phyloP scores from a whole-genome alignment of 2,113 vertebrate genomes.

The Tenebrosternarchus preto region DNA sequence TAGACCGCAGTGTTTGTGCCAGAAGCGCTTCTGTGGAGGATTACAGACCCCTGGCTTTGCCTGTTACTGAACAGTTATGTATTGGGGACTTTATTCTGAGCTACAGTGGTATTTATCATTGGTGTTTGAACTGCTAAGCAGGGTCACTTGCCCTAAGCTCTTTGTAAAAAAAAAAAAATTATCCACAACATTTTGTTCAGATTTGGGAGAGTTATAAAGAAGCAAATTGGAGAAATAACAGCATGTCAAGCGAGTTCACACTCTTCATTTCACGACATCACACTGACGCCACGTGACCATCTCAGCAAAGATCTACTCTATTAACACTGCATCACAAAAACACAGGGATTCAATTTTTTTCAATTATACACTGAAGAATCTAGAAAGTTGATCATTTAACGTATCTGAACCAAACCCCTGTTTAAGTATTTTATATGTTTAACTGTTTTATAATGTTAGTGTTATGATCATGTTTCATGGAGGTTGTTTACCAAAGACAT shows the following conservation, averaged over 20 bases:
- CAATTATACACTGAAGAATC: slow-evolving; percentile 1
- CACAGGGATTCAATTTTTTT: neutral
- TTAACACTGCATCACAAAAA: neutral
- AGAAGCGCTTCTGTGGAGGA: slow-evolving; percentile 12
- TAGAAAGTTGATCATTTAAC: neutral
- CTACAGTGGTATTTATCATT: slow-evolving; percentile 5
- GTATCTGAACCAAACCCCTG: too few species aligned
- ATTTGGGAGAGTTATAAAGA: neutral
- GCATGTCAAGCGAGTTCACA: slow-evolving; percentile 1
- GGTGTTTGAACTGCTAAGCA: neutral
- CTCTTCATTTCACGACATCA: slow-evolving; percentile 13
- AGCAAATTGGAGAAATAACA: slow-evolving; percentile 22
- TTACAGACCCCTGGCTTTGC: neutral
- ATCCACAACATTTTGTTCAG: neutral
- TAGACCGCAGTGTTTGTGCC: slow-evolving; percentile 12
- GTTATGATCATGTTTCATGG: too few species aligned
- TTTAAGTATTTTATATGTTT: too few species aligned
- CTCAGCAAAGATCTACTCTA: neutral
- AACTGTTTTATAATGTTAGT: too few species aligned
- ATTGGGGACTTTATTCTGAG: slow-evolving; percentile 1
- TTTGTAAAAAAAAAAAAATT: neutral
- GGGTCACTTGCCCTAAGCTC: neutral
- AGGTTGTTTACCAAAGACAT: too few species aligned
- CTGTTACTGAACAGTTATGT: slow-evolving; percentile 38
- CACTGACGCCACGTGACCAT: neutral